Base-by-base conservation (phyloP, 2,113 vertebrate genomes). In the Stigmatopora nigra region DNA sequence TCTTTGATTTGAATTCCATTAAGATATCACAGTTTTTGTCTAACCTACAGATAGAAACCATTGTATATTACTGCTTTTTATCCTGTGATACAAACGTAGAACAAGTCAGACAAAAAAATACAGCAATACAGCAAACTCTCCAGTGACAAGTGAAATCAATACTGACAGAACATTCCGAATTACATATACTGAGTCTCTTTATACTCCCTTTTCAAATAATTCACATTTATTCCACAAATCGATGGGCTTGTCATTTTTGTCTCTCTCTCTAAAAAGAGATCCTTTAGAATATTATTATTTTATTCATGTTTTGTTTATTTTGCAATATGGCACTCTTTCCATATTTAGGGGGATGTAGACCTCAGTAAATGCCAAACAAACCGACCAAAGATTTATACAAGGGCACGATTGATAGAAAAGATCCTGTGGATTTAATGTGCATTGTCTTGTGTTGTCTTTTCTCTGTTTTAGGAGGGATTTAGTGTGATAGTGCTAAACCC, bases 401-500 rank as follows among this genome's bases (percentile, higher is more conserved):
- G 16, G n/a, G 7, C 14, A 38, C 11, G 14, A 52, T 22, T 17
- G 16, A 49, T 64, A 15, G 12, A 20, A 11, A 49, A 20, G 14
- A 61, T 25, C 16, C 41, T 53, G 19, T 16, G 22, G 5, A 3
- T 73, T 16, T 71, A 31, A 72, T 15, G 17, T 17, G 64, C 35
- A 31, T 56, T 11, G 17, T 69, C 1, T 87, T 17, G 66, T 22
- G 19, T 56, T 11, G 17, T 69, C 1, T 87, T 79, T 73, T 70
- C n/a, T 78, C 31, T 78, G 55, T 87, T 87, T 86, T 77, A 99
- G 96, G 95, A 98, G 78, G 93, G 94, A 71, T 98, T 94, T 69
- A 93, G 94, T 64, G 94, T 99, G 80, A 93, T 98, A 84, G 94
- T 99, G 68, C 89, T 99, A 83, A 99, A 99, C 91, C 95, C 96